Percentiles rank a stretch among this genome's conserved stretches.
Evolutionary conservation across 2,888 invertebrate genomes (phyloP).

Genomic region (Mamestra brassicae): DNA sequence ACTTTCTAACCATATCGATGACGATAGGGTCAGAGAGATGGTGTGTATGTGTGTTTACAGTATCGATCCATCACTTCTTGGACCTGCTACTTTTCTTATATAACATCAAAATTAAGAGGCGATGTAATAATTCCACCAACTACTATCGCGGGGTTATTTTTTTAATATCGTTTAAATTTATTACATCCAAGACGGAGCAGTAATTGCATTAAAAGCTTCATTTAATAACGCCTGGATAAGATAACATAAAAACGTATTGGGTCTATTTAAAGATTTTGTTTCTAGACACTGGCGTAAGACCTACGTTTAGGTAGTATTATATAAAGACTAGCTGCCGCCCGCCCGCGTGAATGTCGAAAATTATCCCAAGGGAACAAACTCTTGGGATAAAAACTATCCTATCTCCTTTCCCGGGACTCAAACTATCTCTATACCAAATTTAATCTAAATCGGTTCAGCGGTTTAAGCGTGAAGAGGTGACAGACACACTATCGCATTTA

Average conservation of each 20-base stretch:
- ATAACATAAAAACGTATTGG: slow-evolving; percentile 5
- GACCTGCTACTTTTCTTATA: background rate
- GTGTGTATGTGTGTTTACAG: background rate
- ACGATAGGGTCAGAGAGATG: too few species aligned
- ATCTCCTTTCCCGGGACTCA: too few species aligned
- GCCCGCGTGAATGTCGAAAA: too few species aligned
- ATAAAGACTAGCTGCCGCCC: too few species aligned
- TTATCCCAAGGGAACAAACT: too few species aligned
- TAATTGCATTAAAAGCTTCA: slow-evolving; percentile 19
- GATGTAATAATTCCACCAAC: background rate
- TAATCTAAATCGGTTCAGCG: too few species aligned
- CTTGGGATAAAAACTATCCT: too few species aligned
- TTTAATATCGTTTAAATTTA: slow-evolving; percentile 24
- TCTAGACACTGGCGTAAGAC: background rate
- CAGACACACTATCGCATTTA: too few species aligned
- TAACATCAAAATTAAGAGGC: background rate
- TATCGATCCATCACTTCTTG: background rate
- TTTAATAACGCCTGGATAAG: slow-evolving; percentile 14
- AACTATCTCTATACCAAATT: too few species aligned
- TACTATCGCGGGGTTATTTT: background rate
- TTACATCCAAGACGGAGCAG: slow-evolving; percentile 11
- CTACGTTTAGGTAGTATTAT: background rate
- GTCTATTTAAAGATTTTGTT: background rate
- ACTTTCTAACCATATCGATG: background rate
- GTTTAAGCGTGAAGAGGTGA: too few species aligned